Conservation (phyloP, 1,140 invertebrate species). For the Teleogryllus occipitalis region DNA sequence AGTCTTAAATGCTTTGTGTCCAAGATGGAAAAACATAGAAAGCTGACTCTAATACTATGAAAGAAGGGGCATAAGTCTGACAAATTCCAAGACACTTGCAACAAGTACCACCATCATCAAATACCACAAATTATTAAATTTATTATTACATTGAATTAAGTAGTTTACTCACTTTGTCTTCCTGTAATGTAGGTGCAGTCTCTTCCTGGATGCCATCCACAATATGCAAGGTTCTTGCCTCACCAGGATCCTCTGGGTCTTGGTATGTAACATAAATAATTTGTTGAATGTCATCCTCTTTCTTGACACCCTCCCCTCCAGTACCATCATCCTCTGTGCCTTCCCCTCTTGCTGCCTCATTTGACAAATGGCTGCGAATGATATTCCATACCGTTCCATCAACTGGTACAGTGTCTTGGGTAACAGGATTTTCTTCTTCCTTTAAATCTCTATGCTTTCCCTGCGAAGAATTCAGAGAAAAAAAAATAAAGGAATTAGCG, state of each 20-base stretch:
- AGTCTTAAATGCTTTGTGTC: no score
- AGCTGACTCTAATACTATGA: no score
- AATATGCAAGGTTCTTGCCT: slow-evolving; percentile 37
- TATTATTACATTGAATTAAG: background rate
- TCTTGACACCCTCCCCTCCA: background rate
- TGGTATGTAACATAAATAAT: slow-evolving; percentile 44
- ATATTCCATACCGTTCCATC: slow-evolving; percentile 26
- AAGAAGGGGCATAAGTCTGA: no score
- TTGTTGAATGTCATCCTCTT: slow-evolving; percentile 34
- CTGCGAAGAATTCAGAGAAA: background rate
- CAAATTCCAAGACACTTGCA: no score
- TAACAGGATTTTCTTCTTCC: slow-evolving; percentile 26
- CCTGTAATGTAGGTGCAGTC: background rate
- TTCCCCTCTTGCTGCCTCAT: slow-evolving; percentile 17
- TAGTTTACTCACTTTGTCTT: background rate
- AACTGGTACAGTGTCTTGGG: slow-evolving; percentile 20
- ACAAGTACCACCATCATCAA: no score
- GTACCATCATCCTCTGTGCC: background rate
- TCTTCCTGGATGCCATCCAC: slow-evolving; percentile 27
- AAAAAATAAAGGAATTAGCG: no score
- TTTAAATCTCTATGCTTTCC: background rate
- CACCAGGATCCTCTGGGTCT: slow-evolving; percentile 37
- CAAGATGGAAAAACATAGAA: no score
- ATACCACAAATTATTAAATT: no score
- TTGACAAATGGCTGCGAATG: slow-evolving; percentile 25